These are phyloP conservation scores for Caradrina clavipalpis DNA, from an alignment of 2,888 invertebrate genomes.

Conservation along the genomic window DNA sequence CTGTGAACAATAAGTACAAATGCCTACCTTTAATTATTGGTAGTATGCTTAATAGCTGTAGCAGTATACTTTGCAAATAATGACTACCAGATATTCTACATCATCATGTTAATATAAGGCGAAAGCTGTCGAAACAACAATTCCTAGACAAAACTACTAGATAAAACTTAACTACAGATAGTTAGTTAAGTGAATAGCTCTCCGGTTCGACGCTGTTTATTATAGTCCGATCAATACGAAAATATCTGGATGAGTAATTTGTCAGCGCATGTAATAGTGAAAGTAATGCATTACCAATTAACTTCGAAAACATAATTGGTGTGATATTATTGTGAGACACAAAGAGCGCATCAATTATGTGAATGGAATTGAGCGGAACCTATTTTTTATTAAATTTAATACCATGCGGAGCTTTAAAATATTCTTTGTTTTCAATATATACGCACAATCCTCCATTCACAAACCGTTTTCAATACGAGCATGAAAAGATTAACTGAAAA, in stretches of 20 bases:
- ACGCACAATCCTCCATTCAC: slow-evolving; percentile 3
- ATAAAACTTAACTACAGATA: not conserved
- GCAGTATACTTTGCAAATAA: not conserved
- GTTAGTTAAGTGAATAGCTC: not conserved
- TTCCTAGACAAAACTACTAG: not conserved
- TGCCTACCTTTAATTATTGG: not conserved
- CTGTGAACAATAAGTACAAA: not conserved
- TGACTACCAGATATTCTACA: not conserved
- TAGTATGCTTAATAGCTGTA: not conserved
- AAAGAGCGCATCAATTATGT: slow-evolving; percentile 50
- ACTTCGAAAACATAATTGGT: slow-evolving; percentile 50
- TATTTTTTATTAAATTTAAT: slow-evolving; percentile 38
- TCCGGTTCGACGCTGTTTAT: not conserved
- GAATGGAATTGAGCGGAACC: slow-evolving; percentile 30
- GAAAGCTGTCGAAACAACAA: not conserved
- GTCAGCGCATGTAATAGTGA: slow-evolving; percentile 39
- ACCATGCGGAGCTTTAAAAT: slow-evolving; percentile 28
- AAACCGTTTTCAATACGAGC: slow-evolving; percentile 28
- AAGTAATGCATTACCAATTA: slow-evolving; percentile 55
- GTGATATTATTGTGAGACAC: slow-evolving; percentile 45
- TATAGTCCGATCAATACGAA: slow-evolving; percentile 29
- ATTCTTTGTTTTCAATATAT: slow-evolving; percentile 47
- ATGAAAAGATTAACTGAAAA: slow-evolving; percentile 35
- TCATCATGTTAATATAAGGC: not conserved
- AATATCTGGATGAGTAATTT: slow-evolving; percentile 48